These are phyloP conservation scores for Aphidius ervi DNA, from an alignment of 1,140 invertebrate genomes.

Conservation along the genomic window DNA sequence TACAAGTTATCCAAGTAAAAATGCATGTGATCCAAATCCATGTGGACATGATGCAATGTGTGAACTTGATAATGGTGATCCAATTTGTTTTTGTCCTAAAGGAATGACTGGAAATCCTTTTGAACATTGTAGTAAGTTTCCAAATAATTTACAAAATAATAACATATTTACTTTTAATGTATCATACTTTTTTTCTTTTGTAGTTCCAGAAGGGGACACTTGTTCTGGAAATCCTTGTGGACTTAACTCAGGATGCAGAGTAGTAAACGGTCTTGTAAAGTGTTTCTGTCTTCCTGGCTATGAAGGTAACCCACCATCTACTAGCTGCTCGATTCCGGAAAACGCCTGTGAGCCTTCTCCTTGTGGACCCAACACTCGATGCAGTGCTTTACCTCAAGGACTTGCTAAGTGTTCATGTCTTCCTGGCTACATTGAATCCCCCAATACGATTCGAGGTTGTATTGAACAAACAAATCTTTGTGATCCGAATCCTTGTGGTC, in stretches of 20 bases:
- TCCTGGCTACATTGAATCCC: conserved; percentile 76
- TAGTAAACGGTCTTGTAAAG: conserved; percentile 65
- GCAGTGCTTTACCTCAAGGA: conserved; percentile 73
- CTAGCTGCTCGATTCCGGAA: conserved; percentile 61
- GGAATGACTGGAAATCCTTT: conserved; percentile 88
- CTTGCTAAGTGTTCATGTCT: conserved; percentile 84
- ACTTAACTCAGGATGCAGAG: conserved; percentile 72
- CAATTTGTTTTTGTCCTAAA: conserved; percentile 85
- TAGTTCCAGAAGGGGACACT: conserved; percentile 75
- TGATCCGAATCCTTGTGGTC: conserved; percentile 76
- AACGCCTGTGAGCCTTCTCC: conserved; percentile 81
- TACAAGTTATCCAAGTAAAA: conserved; percentile 55
- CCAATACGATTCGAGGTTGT: conserved; percentile 82
- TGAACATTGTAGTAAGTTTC: conserved; percentile 64
- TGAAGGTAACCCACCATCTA: conserved; percentile 76
- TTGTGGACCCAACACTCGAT: conserved; percentile 85
- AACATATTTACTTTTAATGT: too few relatives aligned
- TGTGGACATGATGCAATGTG: conserved; percentile 81
- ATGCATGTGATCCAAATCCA: conserved; percentile 78
- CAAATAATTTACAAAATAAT: not conserved
- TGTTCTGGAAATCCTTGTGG: conserved; percentile 83
- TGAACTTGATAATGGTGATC: conserved; percentile 79
- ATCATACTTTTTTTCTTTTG: too few relatives aligned
- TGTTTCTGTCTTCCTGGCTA: conserved; percentile 86
- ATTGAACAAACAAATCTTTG: conserved; percentile 72